Evolutionary conservation across 2,888 invertebrate species (phyloP).

Genomic region (Tachina lurida): DNA sequence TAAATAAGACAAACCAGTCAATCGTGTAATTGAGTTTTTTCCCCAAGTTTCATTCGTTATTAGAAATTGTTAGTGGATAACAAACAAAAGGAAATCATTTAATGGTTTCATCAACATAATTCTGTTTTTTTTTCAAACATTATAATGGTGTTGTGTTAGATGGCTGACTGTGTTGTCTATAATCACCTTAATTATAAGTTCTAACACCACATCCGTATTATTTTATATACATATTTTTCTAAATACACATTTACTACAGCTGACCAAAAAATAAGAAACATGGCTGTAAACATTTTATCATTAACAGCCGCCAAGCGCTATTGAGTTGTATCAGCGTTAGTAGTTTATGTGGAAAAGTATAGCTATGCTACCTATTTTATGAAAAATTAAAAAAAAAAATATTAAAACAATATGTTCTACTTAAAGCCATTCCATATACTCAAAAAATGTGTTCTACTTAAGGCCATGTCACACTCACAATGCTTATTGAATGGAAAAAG

Average conservation of each 20-base stretch:
- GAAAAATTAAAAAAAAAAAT: no score
- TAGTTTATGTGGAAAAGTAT: background rate
- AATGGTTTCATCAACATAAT: slow-evolving; percentile 41
- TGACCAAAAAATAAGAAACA: background rate
- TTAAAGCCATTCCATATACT: no score
- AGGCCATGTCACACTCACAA: no score
- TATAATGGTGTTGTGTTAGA: slow-evolving; percentile 29
- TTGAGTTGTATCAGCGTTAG: background rate
- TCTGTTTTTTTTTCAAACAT: background rate
- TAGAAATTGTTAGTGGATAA: background rate
- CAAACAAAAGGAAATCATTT: slow-evolving; percentile 26
- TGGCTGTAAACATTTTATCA: slow-evolving; percentile 17
- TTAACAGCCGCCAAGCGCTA: background rate
- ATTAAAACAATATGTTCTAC: no score
- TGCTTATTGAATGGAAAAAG: no score
- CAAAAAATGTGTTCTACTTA: no score
- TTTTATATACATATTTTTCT: slow-evolving; percentile 5
- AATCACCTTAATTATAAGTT: slow-evolving; percentile 65
- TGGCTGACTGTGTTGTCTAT: slow-evolving; percentile 57
- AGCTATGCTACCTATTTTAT: no score
- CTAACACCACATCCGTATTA: slow-evolving; percentile 66
- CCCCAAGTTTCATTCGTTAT: background rate
- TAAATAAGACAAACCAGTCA: slow-evolving; percentile 32
- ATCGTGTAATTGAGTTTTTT: slow-evolving; percentile 23
- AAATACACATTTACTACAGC: background rate